Percentiles rank a stretch among this genome's conserved stretches.
Conservation (phyloP, 2,888 invertebrate species). For the Orthonevra nobilis region DNA sequence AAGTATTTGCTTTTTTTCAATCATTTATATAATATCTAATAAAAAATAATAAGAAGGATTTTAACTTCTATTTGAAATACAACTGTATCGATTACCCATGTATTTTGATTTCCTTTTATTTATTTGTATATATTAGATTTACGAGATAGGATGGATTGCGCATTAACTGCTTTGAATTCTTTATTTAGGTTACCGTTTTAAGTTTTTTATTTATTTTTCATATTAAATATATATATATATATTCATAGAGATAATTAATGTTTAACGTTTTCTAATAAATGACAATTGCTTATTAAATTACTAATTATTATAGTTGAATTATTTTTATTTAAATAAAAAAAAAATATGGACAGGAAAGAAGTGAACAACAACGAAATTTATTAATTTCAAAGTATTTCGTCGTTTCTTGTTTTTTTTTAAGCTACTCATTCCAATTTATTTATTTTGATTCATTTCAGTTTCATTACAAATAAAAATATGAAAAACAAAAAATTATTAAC, state of each 20-base stretch:
- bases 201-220: constrained; percentile 29
- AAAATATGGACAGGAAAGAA: too few species aligned
- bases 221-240: constrained; percentile 37
- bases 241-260: constrained; percentile 46
- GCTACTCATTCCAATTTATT: background rate
- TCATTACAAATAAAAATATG: constrained; percentile 11
- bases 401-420: too few species aligned
- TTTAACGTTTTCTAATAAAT: constrained; percentile 47
- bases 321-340: too few species aligned
- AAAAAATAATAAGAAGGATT: too few species aligned
- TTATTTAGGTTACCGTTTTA: constrained; percentile 66
- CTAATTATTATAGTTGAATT: constrained; percentile 45
- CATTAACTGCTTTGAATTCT: constrained; percentile 47
- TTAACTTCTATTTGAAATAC: too few species aligned
- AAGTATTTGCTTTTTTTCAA: constrained; percentile 6
- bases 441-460: constrained; percentile 14
- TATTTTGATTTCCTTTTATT: constrained; percentile 11
- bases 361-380: constrained; percentile 5
- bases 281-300: constrained; percentile 60
- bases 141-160: constrained; percentile 63
- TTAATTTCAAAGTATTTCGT: too few species aligned
- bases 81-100: constrained; percentile 24
- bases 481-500: constrained; percentile 50
- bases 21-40: constrained; percentile 15
- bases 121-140: constrained; percentile 33